Percentiles rank a stretch among this genome's conserved stretches.
phyloP scores from a whole-genome alignment of 2,797 vertebrate genomes.

The Spatula versicolor region DNA sequence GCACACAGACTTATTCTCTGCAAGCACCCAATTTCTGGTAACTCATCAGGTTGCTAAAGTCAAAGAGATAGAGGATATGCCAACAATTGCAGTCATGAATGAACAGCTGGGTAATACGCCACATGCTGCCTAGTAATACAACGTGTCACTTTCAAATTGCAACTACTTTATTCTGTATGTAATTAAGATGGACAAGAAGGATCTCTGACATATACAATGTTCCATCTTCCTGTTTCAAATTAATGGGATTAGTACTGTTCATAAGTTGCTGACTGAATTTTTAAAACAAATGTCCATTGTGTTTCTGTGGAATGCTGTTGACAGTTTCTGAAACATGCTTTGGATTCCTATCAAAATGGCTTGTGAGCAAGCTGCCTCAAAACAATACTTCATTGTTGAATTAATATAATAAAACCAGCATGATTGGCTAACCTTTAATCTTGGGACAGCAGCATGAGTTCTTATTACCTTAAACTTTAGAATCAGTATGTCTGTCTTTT shows the following conservation, averaged over 20 bases:
- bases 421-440: conserved; percentile 80
- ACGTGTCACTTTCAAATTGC: conserved; percentile 27
- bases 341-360: conserved; percentile 81
- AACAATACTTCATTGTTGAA: conserved; percentile 81
- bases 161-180: conserved; percentile 51
- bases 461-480: conserved; percentile 64
- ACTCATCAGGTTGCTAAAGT: neutral
- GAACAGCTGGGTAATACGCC: neutral
- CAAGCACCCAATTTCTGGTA: conserved; percentile 15
- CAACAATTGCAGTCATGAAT: neutral
- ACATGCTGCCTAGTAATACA: conserved; percentile 7
- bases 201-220: conserved; percentile 24
- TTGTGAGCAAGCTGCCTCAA: conserved; percentile 78
- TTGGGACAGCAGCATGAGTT: conserved; percentile 52
- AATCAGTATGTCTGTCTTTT: conserved; percentile 32
- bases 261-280: conserved; percentile 64
- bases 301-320: conserved; percentile 79
- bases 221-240: conserved; percentile 60
- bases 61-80: neutral
- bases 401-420: conserved; percentile 74
- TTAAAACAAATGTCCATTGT: conserved; percentile 78
- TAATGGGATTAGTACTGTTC: conserved; percentile 70
- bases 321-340: conserved; percentile 82
- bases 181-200: conserved; percentile 50
- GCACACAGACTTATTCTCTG: neutral